These are phyloP conservation scores for Cyanoliseus patagonus DNA, from an alignment of 2,113 vertebrate genomes.

Conservation along the genomic window DNA sequence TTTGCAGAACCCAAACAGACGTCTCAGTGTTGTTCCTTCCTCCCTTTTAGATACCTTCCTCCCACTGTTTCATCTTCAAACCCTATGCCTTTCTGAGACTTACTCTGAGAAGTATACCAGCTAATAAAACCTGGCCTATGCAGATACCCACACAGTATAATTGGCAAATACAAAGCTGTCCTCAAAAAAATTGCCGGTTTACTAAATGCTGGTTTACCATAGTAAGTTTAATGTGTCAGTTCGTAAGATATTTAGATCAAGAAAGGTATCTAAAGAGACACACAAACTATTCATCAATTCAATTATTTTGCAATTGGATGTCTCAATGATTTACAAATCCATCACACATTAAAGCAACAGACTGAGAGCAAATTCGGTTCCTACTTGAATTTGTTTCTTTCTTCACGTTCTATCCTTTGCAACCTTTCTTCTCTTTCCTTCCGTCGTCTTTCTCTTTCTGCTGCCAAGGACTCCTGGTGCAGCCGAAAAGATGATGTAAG, in stretches of 20 bases:
- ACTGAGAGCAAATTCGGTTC: not conserved
- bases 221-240: not conserved
- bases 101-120: not conserved
- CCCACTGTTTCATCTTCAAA: not conserved
- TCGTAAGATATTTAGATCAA: not conserved
- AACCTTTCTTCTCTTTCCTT: conserved; percentile 93
- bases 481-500: conserved; percentile 92
- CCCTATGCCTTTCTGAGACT: not conserved
- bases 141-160: not conserved
- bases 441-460: conserved; percentile 89
- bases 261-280: not conserved
- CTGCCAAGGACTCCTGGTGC: conserved; percentile 93
- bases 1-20: not conserved
- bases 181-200: not conserved
- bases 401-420: conserved; percentile 93
- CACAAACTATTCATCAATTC: not conserved
- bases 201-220: not conserved
- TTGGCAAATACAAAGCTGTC: not conserved
- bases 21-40: not conserved
- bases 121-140: not conserved
- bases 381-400: conserved; percentile 94
- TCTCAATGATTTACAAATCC: not conserved
- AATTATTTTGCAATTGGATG: not conserved
- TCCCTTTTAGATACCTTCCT: not conserved
- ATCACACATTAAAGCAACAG: not conserved